A percentile compares a stretch with the other conserved stretches of the same genome.
phyloP scores from a whole-genome alignment of 2,113 vertebrate species.

The Oryzias woworae region DNA sequence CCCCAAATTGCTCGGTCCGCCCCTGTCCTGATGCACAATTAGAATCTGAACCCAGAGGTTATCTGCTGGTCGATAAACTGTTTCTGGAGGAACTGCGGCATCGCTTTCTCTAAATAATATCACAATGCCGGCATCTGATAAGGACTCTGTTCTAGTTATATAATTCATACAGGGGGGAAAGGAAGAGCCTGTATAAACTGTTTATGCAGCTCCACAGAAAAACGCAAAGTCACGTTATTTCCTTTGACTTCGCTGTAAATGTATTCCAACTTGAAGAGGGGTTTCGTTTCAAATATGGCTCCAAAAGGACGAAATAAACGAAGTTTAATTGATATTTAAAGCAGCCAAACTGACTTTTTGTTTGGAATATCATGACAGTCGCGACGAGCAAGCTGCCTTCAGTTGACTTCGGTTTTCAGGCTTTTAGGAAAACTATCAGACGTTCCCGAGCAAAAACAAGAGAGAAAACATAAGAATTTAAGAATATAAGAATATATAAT shows the following conservation, averaged over 20 bases:
- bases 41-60: conserved; percentile 53
- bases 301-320: too few species aligned
- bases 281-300: too few species aligned
- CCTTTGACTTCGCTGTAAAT: neutral
- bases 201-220: conserved; percentile 41
- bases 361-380: too few species aligned
- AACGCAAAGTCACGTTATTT: conserved; percentile 34
- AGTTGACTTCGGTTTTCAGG: neutral
- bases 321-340: too few species aligned
- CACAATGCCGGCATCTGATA: conserved; percentile 75
- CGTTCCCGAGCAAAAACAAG: neutral
- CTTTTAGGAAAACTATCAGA: neutral
- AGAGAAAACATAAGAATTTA: neutral
- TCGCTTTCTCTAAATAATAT: conserved; percentile 73
- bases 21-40: conserved; percentile 44
- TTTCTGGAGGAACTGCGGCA: conserved; percentile 65
- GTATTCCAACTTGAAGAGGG: too few species aligned
- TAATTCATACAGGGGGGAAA: conserved; percentile 59
- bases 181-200: conserved; percentile 65
- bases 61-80: conserved; percentile 63
- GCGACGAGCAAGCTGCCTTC: too few species aligned
- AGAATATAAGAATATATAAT: too few species aligned
- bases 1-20: too few species aligned
- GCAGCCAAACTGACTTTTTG: too few species aligned
- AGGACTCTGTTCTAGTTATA: conserved; percentile 60